These are phyloP conservation scores for Sturnus vulgaris DNA, from an alignment of 2,113 vertebrate species.

Conservation along the genomic window DNA sequence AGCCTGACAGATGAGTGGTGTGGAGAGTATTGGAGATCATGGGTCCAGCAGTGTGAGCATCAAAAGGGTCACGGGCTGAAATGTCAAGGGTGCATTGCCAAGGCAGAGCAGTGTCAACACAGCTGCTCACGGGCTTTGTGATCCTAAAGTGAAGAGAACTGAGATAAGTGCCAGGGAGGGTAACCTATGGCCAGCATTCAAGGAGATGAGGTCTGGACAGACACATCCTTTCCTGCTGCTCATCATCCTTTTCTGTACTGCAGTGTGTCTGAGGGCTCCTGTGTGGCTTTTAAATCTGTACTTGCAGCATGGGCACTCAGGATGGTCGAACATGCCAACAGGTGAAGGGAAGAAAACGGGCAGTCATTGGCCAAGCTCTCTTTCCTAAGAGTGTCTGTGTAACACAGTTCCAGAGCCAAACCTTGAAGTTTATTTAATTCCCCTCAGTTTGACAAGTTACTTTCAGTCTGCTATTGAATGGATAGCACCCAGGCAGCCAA, in stretches of 20 bases:
- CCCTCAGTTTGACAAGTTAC: not conserved
- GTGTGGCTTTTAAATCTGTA: not conserved
- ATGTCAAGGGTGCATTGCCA: not conserved
- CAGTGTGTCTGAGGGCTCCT: not conserved
- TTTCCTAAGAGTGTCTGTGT: not conserved
- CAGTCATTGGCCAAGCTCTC: not conserved
- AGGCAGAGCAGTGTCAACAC: not conserved
- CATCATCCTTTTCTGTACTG: not conserved
- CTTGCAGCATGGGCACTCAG: not conserved
- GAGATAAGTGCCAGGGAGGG: not conserved
- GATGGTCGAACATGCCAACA: not conserved
- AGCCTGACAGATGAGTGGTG: not conserved
- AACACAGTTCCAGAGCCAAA: not conserved
- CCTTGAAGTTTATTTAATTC: not conserved
- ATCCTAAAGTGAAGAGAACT: not conserved
- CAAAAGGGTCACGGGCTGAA: not conserved
- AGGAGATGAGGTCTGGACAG: not conserved
- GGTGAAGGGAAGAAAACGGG: not conserved
- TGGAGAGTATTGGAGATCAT: not conserved
- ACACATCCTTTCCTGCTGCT: not conserved
- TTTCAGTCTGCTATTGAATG: not conserved
- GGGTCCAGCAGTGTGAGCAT: not conserved
- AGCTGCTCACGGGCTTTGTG: accelerated
- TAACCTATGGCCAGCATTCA: not conserved
- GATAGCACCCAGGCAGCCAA: not conserved